Percentiles rank a stretch among this genome's conserved stretches.
Conservation (phyloP, 1,140 invertebrate genomes). For the Dendrolimus punctatus region DNA sequence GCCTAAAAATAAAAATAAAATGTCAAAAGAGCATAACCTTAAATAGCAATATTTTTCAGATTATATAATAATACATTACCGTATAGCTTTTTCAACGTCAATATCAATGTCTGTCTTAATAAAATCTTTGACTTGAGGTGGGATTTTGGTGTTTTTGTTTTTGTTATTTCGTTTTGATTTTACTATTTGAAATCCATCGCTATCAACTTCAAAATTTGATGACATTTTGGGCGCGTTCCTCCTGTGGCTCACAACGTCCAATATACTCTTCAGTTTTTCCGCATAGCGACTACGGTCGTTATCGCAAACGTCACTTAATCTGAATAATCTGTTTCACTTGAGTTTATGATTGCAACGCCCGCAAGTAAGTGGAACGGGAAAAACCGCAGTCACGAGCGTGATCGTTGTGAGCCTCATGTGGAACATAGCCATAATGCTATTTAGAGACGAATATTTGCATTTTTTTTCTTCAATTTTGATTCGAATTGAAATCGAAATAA, state of each 20-base stretch:
- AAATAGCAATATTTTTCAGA: constrained; percentile 10
- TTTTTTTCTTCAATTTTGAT: too few species aligned
- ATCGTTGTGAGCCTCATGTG: too few species aligned
- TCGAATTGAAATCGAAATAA: too few species aligned
- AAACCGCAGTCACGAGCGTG: too few species aligned
- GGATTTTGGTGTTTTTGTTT: constrained; percentile 40
- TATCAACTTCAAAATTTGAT: constrained; percentile 35
- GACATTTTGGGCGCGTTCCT: constrained; percentile 7
- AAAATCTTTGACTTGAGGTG: constrained; percentile 22
- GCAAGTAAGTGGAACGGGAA: too few species aligned
- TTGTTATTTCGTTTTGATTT: constrained; percentile 40
- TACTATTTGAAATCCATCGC: constrained; percentile 59
- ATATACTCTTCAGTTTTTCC: background rate
- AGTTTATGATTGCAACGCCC: too few species aligned
- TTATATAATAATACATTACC: constrained; percentile 19
- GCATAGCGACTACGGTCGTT: too few species aligned
- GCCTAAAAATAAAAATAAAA: constrained; percentile 57
- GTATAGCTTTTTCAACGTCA: constrained; percentile 29
- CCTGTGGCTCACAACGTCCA: background rate
- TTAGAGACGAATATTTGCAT: too few species aligned
- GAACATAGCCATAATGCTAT: too few species aligned
- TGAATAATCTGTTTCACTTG: too few species aligned
- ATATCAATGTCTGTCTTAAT: constrained; percentile 31
- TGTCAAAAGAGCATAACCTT: constrained; percentile 36
- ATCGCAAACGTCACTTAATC: too few species aligned